Evolutionary conservation across 2,113 vertebrate species (phyloP).

Genomic region (Hucho hucho): DNA sequence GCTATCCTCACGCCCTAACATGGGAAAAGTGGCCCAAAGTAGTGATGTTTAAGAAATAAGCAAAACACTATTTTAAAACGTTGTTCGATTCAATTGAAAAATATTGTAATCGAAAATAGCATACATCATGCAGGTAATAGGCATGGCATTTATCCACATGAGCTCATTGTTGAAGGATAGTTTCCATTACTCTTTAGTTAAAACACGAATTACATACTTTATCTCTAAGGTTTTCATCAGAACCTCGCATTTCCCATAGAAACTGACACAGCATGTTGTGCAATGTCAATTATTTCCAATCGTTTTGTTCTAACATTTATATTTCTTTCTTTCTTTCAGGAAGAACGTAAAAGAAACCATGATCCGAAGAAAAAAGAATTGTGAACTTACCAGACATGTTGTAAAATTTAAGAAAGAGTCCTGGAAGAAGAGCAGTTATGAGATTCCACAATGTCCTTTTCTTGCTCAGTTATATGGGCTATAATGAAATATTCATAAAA

Average conservation of each 20-base stretch:
- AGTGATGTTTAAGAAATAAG: too few relatives aligned
- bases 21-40: too few relatives aligned
- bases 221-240: slow-evolving; percentile 18
- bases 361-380: slow-evolving; percentile 38
- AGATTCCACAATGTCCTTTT: slow-evolving; percentile 67
- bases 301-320: slow-evolving; percentile 4
- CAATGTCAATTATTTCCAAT: not conserved
- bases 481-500: slow-evolving; percentile 80
- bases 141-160: slow-evolving; percentile 31
- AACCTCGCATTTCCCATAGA: not conserved
- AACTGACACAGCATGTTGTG: not conserved
- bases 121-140: not conserved
- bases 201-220: not conserved
- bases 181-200: not conserved
- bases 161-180: not conserved
- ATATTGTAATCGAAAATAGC: not conserved
- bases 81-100: not conserved
- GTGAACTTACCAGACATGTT: slow-evolving; percentile 89
- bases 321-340: slow-evolving; percentile 41
- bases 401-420: slow-evolving; percentile 50
- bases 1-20: not conserved
- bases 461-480: slow-evolving; percentile 74
- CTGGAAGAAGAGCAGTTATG: slow-evolving; percentile 59
- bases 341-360: slow-evolving; percentile 33
- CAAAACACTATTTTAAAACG: too few relatives aligned